Conservation (phyloP, 2,888 invertebrate species). For the Agonopterix arenella region DNA sequence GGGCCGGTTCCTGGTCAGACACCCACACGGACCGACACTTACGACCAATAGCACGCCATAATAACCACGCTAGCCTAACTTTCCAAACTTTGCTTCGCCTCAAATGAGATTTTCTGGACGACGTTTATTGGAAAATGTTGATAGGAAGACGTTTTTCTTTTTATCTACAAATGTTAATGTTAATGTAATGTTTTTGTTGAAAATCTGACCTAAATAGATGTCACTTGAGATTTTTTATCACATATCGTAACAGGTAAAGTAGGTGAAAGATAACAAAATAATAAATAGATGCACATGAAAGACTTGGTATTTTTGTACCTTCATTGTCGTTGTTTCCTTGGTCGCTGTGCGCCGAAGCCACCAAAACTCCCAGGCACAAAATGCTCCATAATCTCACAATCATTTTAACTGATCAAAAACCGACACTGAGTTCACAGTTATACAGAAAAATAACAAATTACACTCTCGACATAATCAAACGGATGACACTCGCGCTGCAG, state of each 20-base stretch:
- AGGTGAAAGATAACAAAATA: conserved; percentile 41
- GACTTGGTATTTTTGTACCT: conserved; percentile 47
- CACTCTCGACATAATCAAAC: conserved; percentile 67
- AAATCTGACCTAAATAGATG: background rate
- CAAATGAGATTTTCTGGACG: background rate
- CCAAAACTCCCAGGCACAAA: conserved; percentile 69
- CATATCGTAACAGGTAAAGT: background rate
- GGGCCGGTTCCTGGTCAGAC: conserved; percentile 28
- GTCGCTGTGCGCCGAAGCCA: conserved; percentile 61
- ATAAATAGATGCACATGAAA: conserved; percentile 42
- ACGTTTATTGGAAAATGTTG: too few species aligned
- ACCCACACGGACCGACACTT: conserved; percentile 39
- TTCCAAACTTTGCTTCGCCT: conserved; percentile 17
- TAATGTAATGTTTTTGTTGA: background rate
- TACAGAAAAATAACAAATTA: conserved; percentile 60
- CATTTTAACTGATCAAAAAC: conserved; percentile 63
- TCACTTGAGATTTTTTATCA: background rate
- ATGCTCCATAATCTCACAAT: conserved; percentile 74
- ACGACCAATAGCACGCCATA: conserved; percentile 34
- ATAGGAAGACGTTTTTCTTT: background rate
- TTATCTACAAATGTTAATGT: background rate
- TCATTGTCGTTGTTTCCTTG: conserved; percentile 73
- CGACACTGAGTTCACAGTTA: conserved; percentile 65
- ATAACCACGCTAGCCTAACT: conserved; percentile 21
- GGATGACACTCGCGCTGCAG: conserved; percentile 64